Evolutionary conservation across 1,140 invertebrate species (phyloP).

Genomic region (Microvelia longipes): DNA sequence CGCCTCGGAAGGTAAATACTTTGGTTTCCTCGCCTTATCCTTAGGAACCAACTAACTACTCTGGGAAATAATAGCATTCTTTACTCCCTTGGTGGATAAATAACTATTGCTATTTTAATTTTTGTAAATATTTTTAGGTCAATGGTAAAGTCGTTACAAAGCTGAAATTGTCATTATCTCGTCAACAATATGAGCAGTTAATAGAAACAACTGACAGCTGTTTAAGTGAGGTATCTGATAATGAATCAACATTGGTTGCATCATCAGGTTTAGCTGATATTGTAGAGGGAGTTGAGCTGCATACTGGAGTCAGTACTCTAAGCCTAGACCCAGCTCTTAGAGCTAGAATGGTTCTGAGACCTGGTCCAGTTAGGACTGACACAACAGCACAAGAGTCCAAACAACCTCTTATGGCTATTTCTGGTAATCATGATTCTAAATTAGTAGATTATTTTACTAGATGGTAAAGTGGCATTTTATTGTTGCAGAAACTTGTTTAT

Average conservation of each 20-base stretch:
- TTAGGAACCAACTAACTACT: too few relatives aligned
- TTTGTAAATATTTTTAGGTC: constrained; percentile 34
- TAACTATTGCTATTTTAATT: neutral
- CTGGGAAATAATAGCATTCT: too few relatives aligned
- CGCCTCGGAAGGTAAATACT: too few relatives aligned
- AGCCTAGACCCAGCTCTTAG: constrained; percentile 42
- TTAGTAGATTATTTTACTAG: too few relatives aligned
- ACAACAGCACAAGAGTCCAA: constrained; percentile 3
- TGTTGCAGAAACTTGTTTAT: too few relatives aligned
- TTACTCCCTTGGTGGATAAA: too few relatives aligned
- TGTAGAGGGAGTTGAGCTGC: constrained; percentile 28
- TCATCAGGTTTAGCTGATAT: constrained; percentile 25
- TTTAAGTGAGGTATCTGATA: constrained; percentile 20
- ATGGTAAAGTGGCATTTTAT: too few relatives aligned
- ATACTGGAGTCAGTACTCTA: constrained; percentile 34
- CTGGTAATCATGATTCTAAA: constrained; percentile 2
- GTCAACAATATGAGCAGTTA: constrained; percentile 76
- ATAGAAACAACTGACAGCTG: constrained; percentile 50
- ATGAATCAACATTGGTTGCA: neutral
- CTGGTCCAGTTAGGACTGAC: constrained; percentile 10
- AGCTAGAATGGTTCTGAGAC: constrained; percentile 32
- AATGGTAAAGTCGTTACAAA: constrained; percentile 65
- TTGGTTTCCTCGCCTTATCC: too few relatives aligned
- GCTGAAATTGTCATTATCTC: constrained; percentile 66
- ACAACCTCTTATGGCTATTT: constrained; percentile 8